Evolutionary conservation across 2,113 vertebrate species (phyloP).

Genomic region (Carlito syrichta): DNA sequence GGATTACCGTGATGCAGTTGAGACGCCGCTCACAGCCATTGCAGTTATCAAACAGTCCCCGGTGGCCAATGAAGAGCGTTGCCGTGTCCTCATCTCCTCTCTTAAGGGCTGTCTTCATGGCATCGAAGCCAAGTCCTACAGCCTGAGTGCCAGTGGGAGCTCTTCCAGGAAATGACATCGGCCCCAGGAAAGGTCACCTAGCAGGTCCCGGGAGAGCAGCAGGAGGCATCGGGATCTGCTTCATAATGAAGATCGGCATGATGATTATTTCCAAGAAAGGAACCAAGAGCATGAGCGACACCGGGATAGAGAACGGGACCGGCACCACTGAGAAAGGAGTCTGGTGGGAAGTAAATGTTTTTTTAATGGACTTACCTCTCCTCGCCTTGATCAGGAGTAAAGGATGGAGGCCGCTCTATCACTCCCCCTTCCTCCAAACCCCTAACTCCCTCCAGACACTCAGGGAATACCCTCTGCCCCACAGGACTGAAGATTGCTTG

Average conservation of each 20-base stretch:
- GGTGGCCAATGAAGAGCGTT: conserved; percentile 92
- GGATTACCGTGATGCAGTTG: conserved; percentile 91
- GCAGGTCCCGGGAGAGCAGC: conserved; percentile 87
- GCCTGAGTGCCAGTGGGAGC: conserved; percentile 82
- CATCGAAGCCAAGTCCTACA: conserved; percentile 92
- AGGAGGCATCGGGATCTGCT: conserved; percentile 86
- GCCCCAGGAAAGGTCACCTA: conserved; percentile 87
- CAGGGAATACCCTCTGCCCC: conserved; percentile 66
- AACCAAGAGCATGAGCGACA: conserved; percentile 86
- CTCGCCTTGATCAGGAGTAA: conserved; percentile 84
- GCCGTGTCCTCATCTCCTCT: conserved; percentile 93
- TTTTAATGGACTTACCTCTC: conserved; percentile 87
- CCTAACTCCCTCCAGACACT: conserved; percentile 64
- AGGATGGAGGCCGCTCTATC: conserved; percentile 78
- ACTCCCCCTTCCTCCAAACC: conserved; percentile 64
- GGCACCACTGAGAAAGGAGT: conserved; percentile 87
- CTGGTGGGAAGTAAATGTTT: conserved; percentile 79
- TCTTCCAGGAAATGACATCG: conserved; percentile 88
- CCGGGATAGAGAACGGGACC: conserved; percentile 86
- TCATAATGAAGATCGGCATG: conserved; percentile 86
- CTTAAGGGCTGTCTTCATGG: conserved; percentile 96
- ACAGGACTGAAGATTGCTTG: conserved; percentile 67
- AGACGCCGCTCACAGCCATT: conserved; percentile 95
- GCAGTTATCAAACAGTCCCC: conserved; percentile 97
- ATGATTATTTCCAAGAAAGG: conserved; percentile 87